Base-by-base conservation (phyloP, 2,797 vertebrate genomes). In the Austrolebias charrua region DNA sequence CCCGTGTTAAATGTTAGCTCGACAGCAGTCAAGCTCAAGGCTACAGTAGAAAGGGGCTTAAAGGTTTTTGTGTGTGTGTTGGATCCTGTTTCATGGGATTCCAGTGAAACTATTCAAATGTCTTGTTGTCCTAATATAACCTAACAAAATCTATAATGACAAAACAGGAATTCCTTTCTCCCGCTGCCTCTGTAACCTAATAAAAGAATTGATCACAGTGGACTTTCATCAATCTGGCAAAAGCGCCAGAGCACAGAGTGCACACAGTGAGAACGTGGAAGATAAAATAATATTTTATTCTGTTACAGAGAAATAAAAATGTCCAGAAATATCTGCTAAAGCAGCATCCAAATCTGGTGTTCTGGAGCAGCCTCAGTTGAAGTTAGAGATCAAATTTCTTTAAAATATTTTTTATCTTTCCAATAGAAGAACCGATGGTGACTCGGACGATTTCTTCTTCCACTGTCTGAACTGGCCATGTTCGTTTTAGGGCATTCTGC, bases 161-260 rank as follows among this genome's bases (percentile, higher is more conserved):
- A 42, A 72, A 45, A 0, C 31, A 33, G 66, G 61, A 74, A 73
- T 73, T 76, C 66, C 66, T 69, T 64, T 66, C 71, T 72, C 66
- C 60, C 49, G 38, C 52, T 74, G 73, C 63, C 64, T 55, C 52
- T 71, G 77, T 66, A 76, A 76, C 66, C 73, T 65, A 81, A 85
- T 81, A 77, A 73, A 82, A 70, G 11, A 59, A 85, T 77, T 72
- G 81, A 87, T 82, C 68, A 50, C 20, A 31, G 42, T 11, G 75
- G 72, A 62, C 69, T 52, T 64, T 64, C 64, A 4, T 81, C 74
- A 73, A 59, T 66, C 63, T 47, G 68, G 40, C 53, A 45, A 62
- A 6, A 14, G 76, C 84, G 71, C n/a, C 46, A 2, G 66, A 71
- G 60, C 18, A 57, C 46, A 71, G 54, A 47, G 56, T 47, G 59